Conservation (phyloP, 2,888 invertebrate species). For the Calephelis perditalis region DNA sequence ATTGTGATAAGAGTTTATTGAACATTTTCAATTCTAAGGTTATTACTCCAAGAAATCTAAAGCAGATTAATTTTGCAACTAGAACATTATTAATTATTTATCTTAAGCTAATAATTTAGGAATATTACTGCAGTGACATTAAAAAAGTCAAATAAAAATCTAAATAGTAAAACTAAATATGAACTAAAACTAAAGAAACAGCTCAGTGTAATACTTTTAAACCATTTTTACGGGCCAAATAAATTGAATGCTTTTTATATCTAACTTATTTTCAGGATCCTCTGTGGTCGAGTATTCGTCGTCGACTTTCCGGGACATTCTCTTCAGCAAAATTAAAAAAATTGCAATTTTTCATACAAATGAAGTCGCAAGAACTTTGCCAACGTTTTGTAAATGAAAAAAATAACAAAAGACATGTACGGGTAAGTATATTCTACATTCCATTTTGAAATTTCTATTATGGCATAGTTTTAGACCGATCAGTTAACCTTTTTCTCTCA, state of each 20-base stretch:
- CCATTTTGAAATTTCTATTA: neutral
- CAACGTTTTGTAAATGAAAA: neutral
- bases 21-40: too few relatives aligned
- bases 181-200: too few relatives aligned
- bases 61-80: too few relatives aligned
- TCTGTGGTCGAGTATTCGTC: neutral
- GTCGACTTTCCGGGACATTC: neutral
- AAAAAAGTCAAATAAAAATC: too few relatives aligned
- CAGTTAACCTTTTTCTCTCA: neutral
- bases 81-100: too few relatives aligned
- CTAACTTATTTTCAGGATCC: neutral
- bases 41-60: too few relatives aligned
- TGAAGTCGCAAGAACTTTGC: conserved; percentile 1
- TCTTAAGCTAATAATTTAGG: too few relatives aligned
- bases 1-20: too few relatives aligned
- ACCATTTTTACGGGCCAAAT: too few relatives aligned
- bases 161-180: too few relatives aligned
- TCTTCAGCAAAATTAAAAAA: neutral
- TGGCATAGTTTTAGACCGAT: neutral
- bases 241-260: neutral
- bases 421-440: neutral
- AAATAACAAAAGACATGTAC: neutral
- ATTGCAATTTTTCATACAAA: neutral
- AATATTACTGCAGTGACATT: too few relatives aligned
- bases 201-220: too few relatives aligned